phyloP scores from a whole-genome alignment of 2,797 vertebrate species.

The Nannoperca obscura region DNA sequence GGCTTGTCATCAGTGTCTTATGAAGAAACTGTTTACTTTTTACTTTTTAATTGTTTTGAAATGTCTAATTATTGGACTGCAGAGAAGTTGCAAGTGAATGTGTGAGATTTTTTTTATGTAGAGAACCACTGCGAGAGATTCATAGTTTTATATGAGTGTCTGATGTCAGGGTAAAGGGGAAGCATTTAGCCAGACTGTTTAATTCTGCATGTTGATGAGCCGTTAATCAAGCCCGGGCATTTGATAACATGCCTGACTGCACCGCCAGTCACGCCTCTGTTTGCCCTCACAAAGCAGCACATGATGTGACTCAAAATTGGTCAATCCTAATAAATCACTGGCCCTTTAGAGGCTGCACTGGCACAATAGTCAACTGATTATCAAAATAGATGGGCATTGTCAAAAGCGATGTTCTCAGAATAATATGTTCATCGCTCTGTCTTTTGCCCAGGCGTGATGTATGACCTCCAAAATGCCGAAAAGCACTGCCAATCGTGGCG shows the following conservation, averaged over 20 bases:
- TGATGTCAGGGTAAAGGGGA: slow-evolving; percentile 58
- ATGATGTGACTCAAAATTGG: slow-evolving; percentile 80
- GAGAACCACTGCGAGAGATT: slow-evolving; percentile 43
- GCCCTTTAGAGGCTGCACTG: slow-evolving; percentile 66
- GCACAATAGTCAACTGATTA: slow-evolving; percentile 75
- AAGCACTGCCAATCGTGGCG: slow-evolving; percentile 56
- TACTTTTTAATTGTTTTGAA: slow-evolving; percentile 39
- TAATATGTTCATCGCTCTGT: slow-evolving; percentile 77
- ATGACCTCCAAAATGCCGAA: slow-evolving; percentile 69
- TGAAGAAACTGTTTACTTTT: slow-evolving; percentile 50
- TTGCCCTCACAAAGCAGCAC: slow-evolving; percentile 73
- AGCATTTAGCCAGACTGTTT: slow-evolving; percentile 72
- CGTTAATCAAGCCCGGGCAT: slow-evolving; percentile 78
- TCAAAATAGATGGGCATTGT: slow-evolving; percentile 82
- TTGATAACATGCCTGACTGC: slow-evolving; percentile 82
- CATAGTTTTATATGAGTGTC: slow-evolving; percentile 66
- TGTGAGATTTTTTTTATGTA: slow-evolving; percentile 30
- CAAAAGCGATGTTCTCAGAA: slow-evolving; percentile 74
- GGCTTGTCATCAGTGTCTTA: slow-evolving; percentile 68
- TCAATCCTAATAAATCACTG: slow-evolving; percentile 80
- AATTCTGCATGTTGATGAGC: slow-evolving; percentile 81
- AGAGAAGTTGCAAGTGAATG: slow-evolving; percentile 53
- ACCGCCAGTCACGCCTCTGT: slow-evolving; percentile 78
- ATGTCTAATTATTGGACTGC: slow-evolving; percentile 60
- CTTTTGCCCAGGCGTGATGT: slow-evolving; percentile 64